Base-by-base conservation (phyloP, 2,113 vertebrate genomes). In the Myrmecophaga tridactyla region DNA sequence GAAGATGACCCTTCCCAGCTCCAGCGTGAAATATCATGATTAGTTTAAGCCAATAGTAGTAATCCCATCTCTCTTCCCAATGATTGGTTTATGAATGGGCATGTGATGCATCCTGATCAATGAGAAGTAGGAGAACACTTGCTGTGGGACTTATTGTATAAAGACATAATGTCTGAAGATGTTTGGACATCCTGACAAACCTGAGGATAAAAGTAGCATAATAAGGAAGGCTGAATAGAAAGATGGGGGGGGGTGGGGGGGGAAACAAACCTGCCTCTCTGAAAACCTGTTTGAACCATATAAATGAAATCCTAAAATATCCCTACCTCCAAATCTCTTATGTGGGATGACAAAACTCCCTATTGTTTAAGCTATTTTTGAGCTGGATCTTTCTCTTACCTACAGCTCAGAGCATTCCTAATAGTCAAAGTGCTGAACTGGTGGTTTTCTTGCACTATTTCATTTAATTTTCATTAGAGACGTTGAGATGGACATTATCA, bases 391-490 rank as follows among this genome's bases (percentile, higher is more conserved):
- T 86, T 70, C 43, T 29, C 36, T 63, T 75, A 36, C 48, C 34
- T 94, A 18, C 10, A 81, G 15, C 46, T 39, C 6, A 75, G 62
- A 72, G 27, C 58, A 69, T 86, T 84, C 67, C 41, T 63, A 73
- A 5, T 41, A 78, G 77, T 34, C 36, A 76, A 90, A 60, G 21
- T 53, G 25, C 41, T 87, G 34, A 95, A 63, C 20, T 67, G 20
- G 17, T 36, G 6, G 17, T 70, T 41, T 56, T 78, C 39, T 89
- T 70, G 15, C 0, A 51, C n/a, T 72, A 34, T 60, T 36, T 70
- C 62, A 43, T 83, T 86, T 91, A 36, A 72, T 86, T 95, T 94
- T 78, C 20, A n/a, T 56, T 27, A 86, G 31, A 89, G 84, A 31
- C 60, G 75, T 20, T 51, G 2, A 92, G 31, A 70, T 17, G 36